Base-by-base conservation (phyloP, 2,888 invertebrate genomes). In the Saturnia japonica region DNA sequence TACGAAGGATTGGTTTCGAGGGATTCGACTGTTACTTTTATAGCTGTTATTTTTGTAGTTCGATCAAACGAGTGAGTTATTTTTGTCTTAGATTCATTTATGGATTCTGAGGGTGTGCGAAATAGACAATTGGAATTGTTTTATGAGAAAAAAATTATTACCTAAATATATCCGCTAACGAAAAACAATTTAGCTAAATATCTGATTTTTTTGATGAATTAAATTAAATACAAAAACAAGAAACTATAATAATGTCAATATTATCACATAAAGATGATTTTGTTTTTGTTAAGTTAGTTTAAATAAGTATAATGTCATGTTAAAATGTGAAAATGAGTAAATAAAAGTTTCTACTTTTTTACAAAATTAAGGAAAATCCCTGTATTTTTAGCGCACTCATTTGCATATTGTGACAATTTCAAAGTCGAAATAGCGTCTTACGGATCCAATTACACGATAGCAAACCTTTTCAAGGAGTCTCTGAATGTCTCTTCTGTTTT, bases 1-100 rank as follows among this genome's bases (percentile, higher is more conserved):
- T 91, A 89, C 86, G 84, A 87, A 85, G 92, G 91, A 92, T 91
- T 90, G 91, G 89, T 90, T 90, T 91, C 87, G 88, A 89, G 88
- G 89, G 93, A 91, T 92, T 91, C 90, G 89, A 86, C 87, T 80
- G 82, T 88, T 85, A 86, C 84, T 88, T 90, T 86, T 87, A 85
- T 85, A 77, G 80, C 76, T 82, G 80, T 82, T 86, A 80, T 83
- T 85, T 82, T 81, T 82, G 78, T 82, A 80, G 57, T 45, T 40
- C 45, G 51, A 64, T 51, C 28, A 43, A 64, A 70, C 28, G 62
- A 25, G 40, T 12, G 54, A 70, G 67, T 40, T 72, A 70, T 70
- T 68, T 70, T 68, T 28, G 43, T 12, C 22, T 70, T 40, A 19
- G 57, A 28, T 40, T 64, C 64, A 64, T 64, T 64, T 40, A 64